phyloP scores from a whole-genome alignment of 2,113 vertebrate genomes.

The Ictidomys tridecemlineatus region DNA sequence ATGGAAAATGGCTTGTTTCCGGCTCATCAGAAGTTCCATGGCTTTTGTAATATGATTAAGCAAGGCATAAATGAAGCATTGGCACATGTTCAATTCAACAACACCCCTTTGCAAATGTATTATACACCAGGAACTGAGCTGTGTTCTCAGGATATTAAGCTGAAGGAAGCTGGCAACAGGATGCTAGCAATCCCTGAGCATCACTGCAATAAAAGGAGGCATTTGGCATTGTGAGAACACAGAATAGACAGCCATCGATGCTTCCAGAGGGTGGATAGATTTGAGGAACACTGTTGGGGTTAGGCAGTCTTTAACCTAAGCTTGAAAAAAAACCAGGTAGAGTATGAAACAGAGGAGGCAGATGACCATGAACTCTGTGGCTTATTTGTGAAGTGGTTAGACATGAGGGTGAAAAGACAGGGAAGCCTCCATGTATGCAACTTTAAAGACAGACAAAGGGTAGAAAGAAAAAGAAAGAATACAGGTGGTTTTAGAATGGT shows the following conservation, averaged over 20 bases:
- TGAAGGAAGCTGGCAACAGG: not conserved
- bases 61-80: not conserved
- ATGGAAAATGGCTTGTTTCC: constrained; percentile 58
- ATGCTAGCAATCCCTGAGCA: not conserved
- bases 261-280: not conserved
- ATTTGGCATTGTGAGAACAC: not conserved
- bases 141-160: not conserved
- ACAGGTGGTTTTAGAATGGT: not conserved
- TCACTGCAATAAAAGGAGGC: not conserved
- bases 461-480: too few relatives aligned
- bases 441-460: not conserved
- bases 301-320: not conserved
- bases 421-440: not conserved
- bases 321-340: not conserved
- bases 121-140: not conserved
- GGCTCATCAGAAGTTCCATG: not conserved
- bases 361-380: not conserved
- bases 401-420: not conserved
- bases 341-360: not conserved
- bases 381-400: not conserved
- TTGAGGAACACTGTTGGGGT: not conserved
- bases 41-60: constrained; percentile 48
- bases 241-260: not conserved
- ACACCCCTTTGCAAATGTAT: not conserved
- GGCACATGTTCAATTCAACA: not conserved